These are phyloP conservation scores for Lasiurus cinereus DNA, from an alignment of 2,113 vertebrate genomes.

Conservation along the genomic window DNA sequence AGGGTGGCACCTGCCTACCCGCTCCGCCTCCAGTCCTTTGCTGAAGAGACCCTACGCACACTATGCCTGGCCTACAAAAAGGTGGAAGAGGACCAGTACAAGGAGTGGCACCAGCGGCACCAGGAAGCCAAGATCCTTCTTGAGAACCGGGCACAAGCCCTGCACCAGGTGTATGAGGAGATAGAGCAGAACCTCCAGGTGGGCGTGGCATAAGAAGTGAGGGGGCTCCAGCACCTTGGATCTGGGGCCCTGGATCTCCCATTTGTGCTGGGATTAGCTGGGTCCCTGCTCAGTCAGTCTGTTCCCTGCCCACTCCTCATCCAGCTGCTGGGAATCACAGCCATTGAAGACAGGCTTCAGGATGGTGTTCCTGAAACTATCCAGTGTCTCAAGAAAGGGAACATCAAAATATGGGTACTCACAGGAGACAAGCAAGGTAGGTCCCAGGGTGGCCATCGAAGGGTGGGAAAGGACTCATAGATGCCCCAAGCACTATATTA, in stretches of 20 bases:
- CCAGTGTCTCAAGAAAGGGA: conserved; percentile 90
- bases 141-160: conserved; percentile 78
- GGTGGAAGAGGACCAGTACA: conserved; percentile 88
- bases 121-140: conserved; percentile 85
- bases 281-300: background rate
- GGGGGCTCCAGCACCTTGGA: too few species aligned
- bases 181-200: conserved; percentile 94
- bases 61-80: conserved; percentile 94
- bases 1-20: rapidly evolving
- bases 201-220: rapidly evolving
- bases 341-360: conserved; percentile 96
- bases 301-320: rapidly evolving
- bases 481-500: rapidly evolving
- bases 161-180: conserved; percentile 91
- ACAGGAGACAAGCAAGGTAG: conserved; percentile 98
- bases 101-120: conserved; percentile 88
- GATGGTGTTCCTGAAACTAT: conserved; percentile 94
- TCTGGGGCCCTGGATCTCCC: too few species aligned
- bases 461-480: too few species aligned
- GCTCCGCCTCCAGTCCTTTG: conserved; percentile 86
- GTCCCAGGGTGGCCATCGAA: background rate
- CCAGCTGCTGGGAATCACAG: conserved; percentile 95
- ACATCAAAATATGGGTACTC: conserved; percentile 96
- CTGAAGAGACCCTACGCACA: conserved; percentile 91
- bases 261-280: background rate